phyloP scores from a whole-genome alignment of 2,797 vertebrate species.

The Acanthornis magna region DNA sequence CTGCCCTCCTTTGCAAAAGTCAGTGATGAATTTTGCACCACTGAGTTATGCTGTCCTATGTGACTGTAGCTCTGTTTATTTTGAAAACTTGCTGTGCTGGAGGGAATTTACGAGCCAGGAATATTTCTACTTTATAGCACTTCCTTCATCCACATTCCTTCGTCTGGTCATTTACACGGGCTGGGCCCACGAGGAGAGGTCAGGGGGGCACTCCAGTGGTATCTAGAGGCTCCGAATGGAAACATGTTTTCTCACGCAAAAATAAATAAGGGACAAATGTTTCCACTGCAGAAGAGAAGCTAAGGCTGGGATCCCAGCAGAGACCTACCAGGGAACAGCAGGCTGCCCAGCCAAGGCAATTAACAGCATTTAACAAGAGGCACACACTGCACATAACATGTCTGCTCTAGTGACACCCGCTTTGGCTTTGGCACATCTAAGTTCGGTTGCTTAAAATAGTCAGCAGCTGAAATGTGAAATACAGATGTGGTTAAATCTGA shows the following conservation, averaged over 20 bases:
- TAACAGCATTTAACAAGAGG: background rate
- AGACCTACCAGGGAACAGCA: background rate
- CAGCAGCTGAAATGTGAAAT: background rate
- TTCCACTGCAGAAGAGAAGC: constrained; percentile 25
- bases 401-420: background rate
- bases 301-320: background rate
- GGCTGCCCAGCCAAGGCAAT: background rate
- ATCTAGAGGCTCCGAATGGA: constrained; percentile 56
- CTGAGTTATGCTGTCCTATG: constrained; percentile 49
- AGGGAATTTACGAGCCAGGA: constrained; percentile 61
- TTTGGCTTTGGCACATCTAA: background rate
- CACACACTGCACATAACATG: background rate
- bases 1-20: background rate
- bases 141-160: constrained; percentile 64
- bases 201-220: constrained; percentile 29
- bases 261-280: constrained; percentile 58
- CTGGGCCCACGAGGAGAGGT: constrained; percentile 40
- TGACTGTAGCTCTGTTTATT: constrained; percentile 62
- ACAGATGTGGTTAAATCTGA: background rate
- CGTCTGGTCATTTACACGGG: constrained; percentile 55
- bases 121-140: constrained; percentile 70
- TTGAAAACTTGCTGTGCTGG: constrained; percentile 53
- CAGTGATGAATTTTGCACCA: constrained; percentile 20
- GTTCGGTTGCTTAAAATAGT: background rate
- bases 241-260: constrained; percentile 64